Conservation (phyloP, 2,888 invertebrate genomes). For the Torymus tubicola region DNA sequence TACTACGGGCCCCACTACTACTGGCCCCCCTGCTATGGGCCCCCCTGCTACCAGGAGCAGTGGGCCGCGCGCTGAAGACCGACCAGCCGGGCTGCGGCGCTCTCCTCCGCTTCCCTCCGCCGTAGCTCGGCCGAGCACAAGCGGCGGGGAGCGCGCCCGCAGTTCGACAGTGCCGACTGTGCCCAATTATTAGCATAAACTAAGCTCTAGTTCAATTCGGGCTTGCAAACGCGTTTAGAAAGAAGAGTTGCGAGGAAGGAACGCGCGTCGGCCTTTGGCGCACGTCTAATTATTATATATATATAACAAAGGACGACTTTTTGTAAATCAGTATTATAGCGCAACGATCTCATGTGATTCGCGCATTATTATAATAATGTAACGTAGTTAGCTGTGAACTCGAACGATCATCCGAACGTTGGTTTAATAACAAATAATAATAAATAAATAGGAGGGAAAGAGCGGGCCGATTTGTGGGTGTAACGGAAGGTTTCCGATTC, state of each 20-base stretch:
- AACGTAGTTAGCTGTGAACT: conserved; percentile 42
- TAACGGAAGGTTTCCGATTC: conserved; percentile 63
- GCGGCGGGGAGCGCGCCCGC: conserved; percentile 10
- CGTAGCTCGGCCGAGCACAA: not conserved
- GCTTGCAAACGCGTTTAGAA: not conserved
- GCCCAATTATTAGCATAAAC: conserved; percentile 52
- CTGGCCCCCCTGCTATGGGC: no score
- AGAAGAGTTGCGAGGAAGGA: not conserved
- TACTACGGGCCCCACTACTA: no score
- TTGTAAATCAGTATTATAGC: conserved; percentile 56
- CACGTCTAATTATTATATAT: conserved; percentile 43
- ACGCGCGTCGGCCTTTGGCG: not conserved
- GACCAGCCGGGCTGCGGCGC: no score
- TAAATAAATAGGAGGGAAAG: not conserved
- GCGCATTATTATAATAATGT: conserved; percentile 49
- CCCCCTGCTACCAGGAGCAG: no score
- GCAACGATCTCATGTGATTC: conserved; percentile 52
- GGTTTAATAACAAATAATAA: not conserved
- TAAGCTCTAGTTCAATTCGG: conserved; percentile 40
- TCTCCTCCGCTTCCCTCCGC: no score
- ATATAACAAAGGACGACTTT: conserved; percentile 39
- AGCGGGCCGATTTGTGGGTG: conserved; percentile 55
- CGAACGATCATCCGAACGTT: conserved; percentile 9
- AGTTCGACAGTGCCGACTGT: conserved; percentile 58
- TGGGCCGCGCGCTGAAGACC: no score